Percentiles rank a stretch among this genome's conserved stretches.
These are phyloP conservation scores for Cinara cedri DNA, from an alignment of 2,888 invertebrate genomes.

Conservation along the genomic window DNA sequence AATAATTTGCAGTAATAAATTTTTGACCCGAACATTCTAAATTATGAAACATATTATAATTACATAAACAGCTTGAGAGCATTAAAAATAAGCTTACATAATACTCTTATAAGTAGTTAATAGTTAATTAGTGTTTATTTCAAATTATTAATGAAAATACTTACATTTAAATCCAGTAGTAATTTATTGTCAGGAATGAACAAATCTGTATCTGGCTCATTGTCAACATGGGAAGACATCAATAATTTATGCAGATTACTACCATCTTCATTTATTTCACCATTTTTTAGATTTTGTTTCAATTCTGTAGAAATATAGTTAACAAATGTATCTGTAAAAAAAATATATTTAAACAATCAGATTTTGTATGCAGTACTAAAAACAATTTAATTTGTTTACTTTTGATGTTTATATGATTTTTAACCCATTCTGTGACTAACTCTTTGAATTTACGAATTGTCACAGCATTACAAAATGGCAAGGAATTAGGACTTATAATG, in stretches of 20 bases:
- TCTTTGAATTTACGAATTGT: conserved; percentile 48
- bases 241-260: conserved; percentile 42
- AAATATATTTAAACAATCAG: background rate
- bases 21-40: too few species aligned
- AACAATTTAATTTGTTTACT: conserved; percentile 8
- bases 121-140: too few species aligned
- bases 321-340: conserved; percentile 15
- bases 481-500: conserved; percentile 12
- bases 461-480: conserved; percentile 48
- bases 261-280: conserved; percentile 28
- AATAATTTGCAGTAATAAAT: too few species aligned
- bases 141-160: conserved; percentile 1
- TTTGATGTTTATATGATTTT: conserved; percentile 54
- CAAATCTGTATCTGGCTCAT: conserved; percentile 24
- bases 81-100: too few species aligned
- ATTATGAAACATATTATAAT: too few species aligned
- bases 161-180: conserved; percentile 37
- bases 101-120: too few species aligned
- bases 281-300: conserved; percentile 25
- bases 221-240: background rate
- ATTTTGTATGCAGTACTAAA: background rate
- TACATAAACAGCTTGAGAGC: too few species aligned
- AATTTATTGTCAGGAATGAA: conserved; percentile 40
- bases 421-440: conserved; percentile 44
- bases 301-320: conserved; percentile 36